These are phyloP conservation scores for Xanthia icteritia DNA, from an alignment of 2,888 invertebrate species.

Conservation along the genomic window DNA sequence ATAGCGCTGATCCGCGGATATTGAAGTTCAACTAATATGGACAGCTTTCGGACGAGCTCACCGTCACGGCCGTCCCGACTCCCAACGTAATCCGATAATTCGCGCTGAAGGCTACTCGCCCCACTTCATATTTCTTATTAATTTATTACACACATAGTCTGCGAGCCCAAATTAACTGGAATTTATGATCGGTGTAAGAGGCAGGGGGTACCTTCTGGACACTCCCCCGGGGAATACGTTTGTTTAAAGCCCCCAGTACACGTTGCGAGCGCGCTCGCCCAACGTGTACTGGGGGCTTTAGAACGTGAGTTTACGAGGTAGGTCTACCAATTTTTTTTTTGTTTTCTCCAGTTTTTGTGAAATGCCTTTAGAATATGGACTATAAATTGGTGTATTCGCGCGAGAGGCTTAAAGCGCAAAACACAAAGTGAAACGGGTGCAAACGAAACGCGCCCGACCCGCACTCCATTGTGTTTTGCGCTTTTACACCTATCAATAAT, in stretches of 20 bases:
- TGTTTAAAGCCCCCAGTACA: background rate
- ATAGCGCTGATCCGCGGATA: constrained; percentile 55
- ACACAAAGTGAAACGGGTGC: background rate
- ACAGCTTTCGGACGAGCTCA: constrained; percentile 17
- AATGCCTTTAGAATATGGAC: background rate
- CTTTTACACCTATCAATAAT: background rate
- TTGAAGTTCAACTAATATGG: constrained; percentile 37
- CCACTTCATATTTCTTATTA: constrained; percentile 50
- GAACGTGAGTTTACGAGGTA: background rate
- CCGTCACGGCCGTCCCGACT: background rate
- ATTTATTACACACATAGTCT: constrained; percentile 36
- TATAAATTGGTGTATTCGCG: background rate
- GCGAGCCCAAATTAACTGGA: constrained; percentile 42
- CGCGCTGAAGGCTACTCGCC: constrained; percentile 3
- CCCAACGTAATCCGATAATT: constrained; percentile 32
- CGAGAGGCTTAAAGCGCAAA: background rate
- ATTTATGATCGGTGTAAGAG: constrained; percentile 48
- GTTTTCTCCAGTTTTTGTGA: background rate
- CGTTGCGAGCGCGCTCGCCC: no score
- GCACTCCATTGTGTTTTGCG: background rate
- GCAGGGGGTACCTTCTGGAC: constrained; percentile 14
- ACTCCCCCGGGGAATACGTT: constrained; percentile 36
- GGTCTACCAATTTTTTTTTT: background rate
- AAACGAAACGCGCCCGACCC: background rate
- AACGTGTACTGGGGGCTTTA: background rate